phyloP scores from a whole-genome alignment of 1,140 invertebrate genomes.

The Drosophila navojoa region DNA sequence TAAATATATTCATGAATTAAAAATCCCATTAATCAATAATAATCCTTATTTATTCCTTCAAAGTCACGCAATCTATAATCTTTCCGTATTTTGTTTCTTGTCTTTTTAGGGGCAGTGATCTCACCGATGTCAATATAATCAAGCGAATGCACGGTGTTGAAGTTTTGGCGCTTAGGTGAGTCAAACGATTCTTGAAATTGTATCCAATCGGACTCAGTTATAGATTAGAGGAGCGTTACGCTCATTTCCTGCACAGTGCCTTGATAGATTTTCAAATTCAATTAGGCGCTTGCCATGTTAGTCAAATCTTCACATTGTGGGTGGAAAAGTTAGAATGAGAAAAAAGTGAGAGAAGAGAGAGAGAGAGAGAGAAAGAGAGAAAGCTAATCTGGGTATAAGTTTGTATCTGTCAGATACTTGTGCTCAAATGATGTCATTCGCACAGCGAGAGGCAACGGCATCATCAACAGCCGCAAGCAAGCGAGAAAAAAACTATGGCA shows the following conservation, averaged over 20 bases:
- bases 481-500: constrained; percentile 67
- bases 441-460: constrained; percentile 39
- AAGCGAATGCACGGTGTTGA: constrained; percentile 91
- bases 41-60: no score
- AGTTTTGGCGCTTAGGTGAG: constrained; percentile 91
- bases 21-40: no score
- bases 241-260: constrained; percentile 42
- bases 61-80: constrained; percentile 9
- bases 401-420: constrained; percentile 41
- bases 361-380: constrained; percentile 1
- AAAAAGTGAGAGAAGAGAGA: background rate
- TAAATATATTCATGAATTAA: no score
- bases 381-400: constrained; percentile 10
- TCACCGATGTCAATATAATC: constrained; percentile 90
- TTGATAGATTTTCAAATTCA: constrained; percentile 47
- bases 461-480: constrained; percentile 54
- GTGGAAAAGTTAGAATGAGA: background rate
- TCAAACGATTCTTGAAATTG: constrained; percentile 15
- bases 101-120: constrained; percentile 90
- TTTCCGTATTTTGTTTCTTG: constrained; percentile 48
- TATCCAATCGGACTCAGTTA: constrained; percentile 2
- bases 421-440: constrained; percentile 49
- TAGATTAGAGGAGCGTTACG: constrained; percentile 18
- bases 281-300: constrained; percentile 26
- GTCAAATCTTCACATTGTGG: constrained; percentile 14